Evolutionary conservation across 2,113 vertebrate genomes (phyloP).

Genomic region (Calidris pygmaea): DNA sequence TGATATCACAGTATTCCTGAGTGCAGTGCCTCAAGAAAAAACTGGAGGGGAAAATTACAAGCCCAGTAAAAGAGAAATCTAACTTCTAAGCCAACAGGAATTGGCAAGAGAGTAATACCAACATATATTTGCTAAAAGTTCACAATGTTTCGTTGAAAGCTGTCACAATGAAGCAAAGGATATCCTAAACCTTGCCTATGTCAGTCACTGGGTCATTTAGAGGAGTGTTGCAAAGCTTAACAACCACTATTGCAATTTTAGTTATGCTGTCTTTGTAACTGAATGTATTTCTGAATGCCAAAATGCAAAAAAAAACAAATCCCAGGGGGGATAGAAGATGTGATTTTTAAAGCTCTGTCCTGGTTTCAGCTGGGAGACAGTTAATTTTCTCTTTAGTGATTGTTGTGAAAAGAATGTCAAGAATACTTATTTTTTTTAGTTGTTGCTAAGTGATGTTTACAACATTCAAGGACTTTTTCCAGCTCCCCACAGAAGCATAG

Average conservation of each 20-base stretch:
- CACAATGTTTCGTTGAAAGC: not conserved
- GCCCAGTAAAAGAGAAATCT: not conserved
- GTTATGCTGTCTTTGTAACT: not conserved
- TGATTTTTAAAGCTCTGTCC: not conserved
- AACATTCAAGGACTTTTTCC: no score
- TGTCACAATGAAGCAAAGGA: not conserved
- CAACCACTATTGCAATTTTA: not conserved
- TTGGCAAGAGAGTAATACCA: not conserved
- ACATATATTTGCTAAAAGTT: not conserved
- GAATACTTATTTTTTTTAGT: no score
- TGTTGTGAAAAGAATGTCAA: not conserved
- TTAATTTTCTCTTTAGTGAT: not conserved
- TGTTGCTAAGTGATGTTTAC: no score
- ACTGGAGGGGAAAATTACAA: not conserved
- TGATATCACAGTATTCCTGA: not conserved
- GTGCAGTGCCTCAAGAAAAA: not conserved
- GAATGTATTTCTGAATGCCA: not conserved
- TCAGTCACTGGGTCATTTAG: not conserved
- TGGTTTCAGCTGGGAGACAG: not conserved
- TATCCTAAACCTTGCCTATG: not conserved
- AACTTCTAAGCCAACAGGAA: not conserved
- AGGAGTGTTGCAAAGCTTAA: not conserved
- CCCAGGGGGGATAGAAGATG: not conserved
- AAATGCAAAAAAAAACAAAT: not conserved
- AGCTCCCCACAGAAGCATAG: no score